Conservation (phyloP, 2,888 invertebrate species). For the Troides aeacus region DNA sequence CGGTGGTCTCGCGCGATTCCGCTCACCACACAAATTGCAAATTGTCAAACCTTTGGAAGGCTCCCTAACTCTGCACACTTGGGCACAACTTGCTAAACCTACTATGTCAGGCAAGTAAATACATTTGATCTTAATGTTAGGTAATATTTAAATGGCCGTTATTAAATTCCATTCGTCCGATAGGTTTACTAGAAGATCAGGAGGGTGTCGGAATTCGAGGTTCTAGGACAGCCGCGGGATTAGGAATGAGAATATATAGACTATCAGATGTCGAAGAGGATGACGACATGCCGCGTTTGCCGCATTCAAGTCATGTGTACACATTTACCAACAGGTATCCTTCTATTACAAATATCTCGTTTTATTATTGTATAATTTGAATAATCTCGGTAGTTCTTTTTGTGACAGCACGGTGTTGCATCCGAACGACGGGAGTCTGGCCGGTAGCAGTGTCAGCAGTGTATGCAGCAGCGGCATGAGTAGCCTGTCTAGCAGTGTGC, state of each 20-base stretch:
- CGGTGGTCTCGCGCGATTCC: constrained; percentile 80
- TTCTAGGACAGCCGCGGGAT: constrained; percentile 85
- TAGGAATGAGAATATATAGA: constrained; percentile 84
- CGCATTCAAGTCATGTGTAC: constrained; percentile 88
- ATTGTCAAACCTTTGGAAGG: constrained; percentile 96
- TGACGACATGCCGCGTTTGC: constrained; percentile 87
- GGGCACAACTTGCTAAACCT: constrained; percentile 97
- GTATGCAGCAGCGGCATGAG: constrained; percentile 81
- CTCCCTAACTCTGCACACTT: constrained; percentile 94
- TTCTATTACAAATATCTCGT: not conserved
- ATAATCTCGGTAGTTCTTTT: constrained; percentile 29
- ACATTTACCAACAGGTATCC: constrained; percentile 87
- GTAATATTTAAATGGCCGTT: not conserved
- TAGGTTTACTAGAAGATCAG: constrained; percentile 89
- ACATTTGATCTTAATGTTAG: not conserved
- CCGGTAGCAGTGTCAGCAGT: constrained; percentile 83
- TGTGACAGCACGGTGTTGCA: constrained; percentile 88
- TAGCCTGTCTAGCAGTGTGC: constrained; percentile 71
- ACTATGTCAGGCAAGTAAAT: constrained; percentile 85
- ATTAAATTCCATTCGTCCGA: not conserved
- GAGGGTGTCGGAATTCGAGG: constrained; percentile 94
- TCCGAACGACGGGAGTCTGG: constrained; percentile 90
- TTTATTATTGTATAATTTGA: constrained; percentile 15
- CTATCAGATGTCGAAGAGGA: constrained; percentile 88
- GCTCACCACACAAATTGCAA: constrained; percentile 92